Percentiles rank a stretch among this genome's conserved stretches.
These are phyloP conservation scores for Drosophila carrolli DNA, from an alignment of 1,140 invertebrate genomes.

Conservation along the genomic window DNA sequence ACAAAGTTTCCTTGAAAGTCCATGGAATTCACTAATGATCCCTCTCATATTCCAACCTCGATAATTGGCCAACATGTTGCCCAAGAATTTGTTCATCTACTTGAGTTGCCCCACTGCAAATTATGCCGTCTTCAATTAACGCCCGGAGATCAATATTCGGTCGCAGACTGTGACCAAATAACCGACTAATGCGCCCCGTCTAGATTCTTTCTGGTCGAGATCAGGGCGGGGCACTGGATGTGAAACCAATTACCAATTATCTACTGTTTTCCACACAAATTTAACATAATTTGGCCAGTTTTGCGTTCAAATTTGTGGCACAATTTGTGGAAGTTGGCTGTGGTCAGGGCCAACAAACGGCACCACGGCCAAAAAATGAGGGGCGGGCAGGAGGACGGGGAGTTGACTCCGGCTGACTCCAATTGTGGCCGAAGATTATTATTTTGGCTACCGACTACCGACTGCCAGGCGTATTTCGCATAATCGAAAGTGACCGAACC, in stretches of 20 bases:
- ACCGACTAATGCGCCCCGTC: slow-evolving; percentile 41
- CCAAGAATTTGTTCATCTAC: slow-evolving; percentile 31
- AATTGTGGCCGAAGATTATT: slow-evolving; percentile 77
- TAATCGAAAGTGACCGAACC: slow-evolving; percentile 84
- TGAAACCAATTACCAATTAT: slow-evolving; percentile 84
- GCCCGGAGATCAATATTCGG: slow-evolving; percentile 52
- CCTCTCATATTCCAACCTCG: slow-evolving; percentile 21
- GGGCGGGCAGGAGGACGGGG: not conserved
- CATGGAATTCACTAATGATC: slow-evolving; percentile 8
- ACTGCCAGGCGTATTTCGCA: slow-evolving; percentile 74
- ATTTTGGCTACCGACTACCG: slow-evolving; percentile 76
- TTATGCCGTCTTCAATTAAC: slow-evolving; percentile 78
- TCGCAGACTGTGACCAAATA: slow-evolving; percentile 41
- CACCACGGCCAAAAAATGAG: slow-evolving; percentile 8
- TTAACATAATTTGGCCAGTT: slow-evolving; percentile 83
- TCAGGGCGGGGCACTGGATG: slow-evolving; percentile 38
- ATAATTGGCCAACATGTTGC: slow-evolving; percentile 62
- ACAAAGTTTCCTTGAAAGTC: slow-evolving; percentile 12
- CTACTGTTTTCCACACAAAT: slow-evolving; percentile 84
- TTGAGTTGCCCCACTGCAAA: slow-evolving; percentile 39
- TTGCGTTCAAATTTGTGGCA: slow-evolving; percentile 80
- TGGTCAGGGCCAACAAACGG: slow-evolving; percentile 78
- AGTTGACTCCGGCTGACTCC: slow-evolving; percentile 28
- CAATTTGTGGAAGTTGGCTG: slow-evolving; percentile 81
- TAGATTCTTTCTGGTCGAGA: slow-evolving; percentile 41